Conservation (phyloP, 2,113 vertebrate genomes). For the Chaetops frenatus region DNA sequence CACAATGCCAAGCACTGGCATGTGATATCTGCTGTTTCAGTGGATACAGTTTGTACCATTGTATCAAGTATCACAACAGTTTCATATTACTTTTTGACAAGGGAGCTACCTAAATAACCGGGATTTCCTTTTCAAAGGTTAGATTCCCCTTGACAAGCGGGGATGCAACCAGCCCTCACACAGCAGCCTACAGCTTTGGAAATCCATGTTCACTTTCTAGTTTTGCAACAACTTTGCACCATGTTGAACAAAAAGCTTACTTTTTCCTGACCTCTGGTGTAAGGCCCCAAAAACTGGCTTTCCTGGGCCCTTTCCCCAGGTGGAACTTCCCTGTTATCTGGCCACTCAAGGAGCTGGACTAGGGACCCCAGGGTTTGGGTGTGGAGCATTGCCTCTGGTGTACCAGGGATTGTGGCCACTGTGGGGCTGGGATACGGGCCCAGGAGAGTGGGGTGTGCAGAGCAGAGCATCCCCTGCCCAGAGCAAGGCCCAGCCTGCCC, state of each 20-base stretch:
- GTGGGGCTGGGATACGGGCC: neutral
- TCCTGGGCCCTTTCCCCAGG: neutral
- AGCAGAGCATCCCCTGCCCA: neutral
- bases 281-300: neutral
- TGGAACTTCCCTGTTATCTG: neutral
- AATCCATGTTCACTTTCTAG: neutral
- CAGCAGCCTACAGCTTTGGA: neutral
- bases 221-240: neutral
- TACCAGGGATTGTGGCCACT: no score
- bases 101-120: neutral
- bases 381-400: neutral
- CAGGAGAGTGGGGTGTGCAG: neutral
- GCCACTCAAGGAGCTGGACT: no score
- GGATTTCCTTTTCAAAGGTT: neutral
- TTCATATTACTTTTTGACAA: neutral
- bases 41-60: neutral
- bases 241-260: neutral
- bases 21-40: neutral
- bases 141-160: neutral
- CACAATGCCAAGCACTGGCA: neutral
- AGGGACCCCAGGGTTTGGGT: neutral
- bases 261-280: neutral
- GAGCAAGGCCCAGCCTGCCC: neutral
- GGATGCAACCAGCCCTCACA: neutral
- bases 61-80: neutral